A percentile compares a stretch with the other conserved stretches of the same genome.
phyloP scores from a whole-genome alignment of 1,140 invertebrate genomes.

The Nasonia longicornis region DNA sequence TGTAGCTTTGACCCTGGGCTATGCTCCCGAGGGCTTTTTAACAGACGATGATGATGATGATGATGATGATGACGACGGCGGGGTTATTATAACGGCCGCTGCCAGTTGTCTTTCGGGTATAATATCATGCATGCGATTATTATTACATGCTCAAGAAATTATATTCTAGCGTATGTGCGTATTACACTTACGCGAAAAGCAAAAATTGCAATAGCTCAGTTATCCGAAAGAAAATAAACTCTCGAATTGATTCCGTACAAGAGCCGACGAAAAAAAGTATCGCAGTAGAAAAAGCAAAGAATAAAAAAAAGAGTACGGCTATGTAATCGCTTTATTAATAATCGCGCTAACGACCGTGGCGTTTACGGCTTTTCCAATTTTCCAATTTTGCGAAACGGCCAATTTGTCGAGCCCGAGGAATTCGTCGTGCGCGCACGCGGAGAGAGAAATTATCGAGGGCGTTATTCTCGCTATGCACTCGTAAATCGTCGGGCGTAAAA shows the following conservation, averaged over 20 bases:
- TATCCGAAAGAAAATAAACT: too few species aligned
- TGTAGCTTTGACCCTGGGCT: neutral
- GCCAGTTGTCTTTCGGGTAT: conserved; percentile 5
- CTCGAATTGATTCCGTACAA: too few species aligned
- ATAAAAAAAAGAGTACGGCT: neutral
- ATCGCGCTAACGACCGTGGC: neutral
- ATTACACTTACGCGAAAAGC: too few species aligned
- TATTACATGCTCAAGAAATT: too few species aligned
- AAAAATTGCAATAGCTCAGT: too few species aligned
- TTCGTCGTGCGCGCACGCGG: neutral
- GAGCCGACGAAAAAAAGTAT: neutral
- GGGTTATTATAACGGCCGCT: conserved; percentile 35
- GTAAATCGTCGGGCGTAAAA: conserved; percentile 12
- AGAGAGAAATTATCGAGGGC: conserved; percentile 6
- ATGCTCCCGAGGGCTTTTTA: neutral
- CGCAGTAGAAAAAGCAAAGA: neutral
- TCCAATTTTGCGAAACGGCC: conserved; percentile 26
- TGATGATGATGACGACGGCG: neutral
- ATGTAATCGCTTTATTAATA: conserved; percentile 13
- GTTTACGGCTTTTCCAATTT: conserved; percentile 25
- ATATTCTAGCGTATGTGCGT: too few species aligned
- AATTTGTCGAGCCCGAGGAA: conserved; percentile 16
- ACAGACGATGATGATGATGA: neutral
- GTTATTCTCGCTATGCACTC: conserved; percentile 16
- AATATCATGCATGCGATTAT: too few species aligned